phyloP scores from a whole-genome alignment of 2,797 vertebrate genomes.

The Chelmon rostratus region DNA sequence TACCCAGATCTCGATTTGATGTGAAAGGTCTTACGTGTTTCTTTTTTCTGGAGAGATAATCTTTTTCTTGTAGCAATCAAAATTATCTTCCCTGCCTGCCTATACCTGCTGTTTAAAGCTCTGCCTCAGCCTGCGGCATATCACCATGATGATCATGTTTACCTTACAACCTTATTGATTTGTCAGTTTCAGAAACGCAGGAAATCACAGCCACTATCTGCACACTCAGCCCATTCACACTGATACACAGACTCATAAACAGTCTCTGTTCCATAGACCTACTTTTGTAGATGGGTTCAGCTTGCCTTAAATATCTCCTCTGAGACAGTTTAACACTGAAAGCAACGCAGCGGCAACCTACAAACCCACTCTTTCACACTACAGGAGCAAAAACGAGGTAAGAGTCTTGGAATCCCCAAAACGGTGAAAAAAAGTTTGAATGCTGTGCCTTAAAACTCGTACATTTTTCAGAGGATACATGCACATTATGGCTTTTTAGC shows the following conservation, averaged over 20 bases:
- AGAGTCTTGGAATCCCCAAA: constrained; percentile 19
- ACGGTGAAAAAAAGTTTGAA: background rate
- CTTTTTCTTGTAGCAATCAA: constrained; percentile 16
- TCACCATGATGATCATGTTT: constrained; percentile 30
- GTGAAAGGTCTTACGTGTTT: background rate
- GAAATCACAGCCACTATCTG: constrained; percentile 17
- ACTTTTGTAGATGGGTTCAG: constrained; percentile 33
- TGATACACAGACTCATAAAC: background rate
- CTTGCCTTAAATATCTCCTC: constrained; percentile 34
- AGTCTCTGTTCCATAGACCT: constrained; percentile 38
- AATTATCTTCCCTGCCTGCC: constrained; percentile 7
- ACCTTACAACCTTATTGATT: constrained; percentile 49
- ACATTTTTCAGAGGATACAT: constrained; percentile 46
- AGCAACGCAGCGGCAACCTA: constrained; percentile 20
- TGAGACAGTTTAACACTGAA: constrained; percentile 23
- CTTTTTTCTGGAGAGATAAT: background rate
- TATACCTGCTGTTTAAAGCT: constrained; percentile 10
- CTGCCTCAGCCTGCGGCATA: background rate
- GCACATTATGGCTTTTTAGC: constrained; percentile 40
- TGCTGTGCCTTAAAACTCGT: background rate
- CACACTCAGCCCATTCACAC: constrained; percentile 17
- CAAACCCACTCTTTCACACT: constrained; percentile 28
- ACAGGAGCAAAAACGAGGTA: background rate
- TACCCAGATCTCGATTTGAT: background rate
- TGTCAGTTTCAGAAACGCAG: constrained; percentile 30